These are phyloP conservation scores for Xiphophorus maculatus DNA, from an alignment of 2,113 vertebrate species.

Conservation along the genomic window DNA sequence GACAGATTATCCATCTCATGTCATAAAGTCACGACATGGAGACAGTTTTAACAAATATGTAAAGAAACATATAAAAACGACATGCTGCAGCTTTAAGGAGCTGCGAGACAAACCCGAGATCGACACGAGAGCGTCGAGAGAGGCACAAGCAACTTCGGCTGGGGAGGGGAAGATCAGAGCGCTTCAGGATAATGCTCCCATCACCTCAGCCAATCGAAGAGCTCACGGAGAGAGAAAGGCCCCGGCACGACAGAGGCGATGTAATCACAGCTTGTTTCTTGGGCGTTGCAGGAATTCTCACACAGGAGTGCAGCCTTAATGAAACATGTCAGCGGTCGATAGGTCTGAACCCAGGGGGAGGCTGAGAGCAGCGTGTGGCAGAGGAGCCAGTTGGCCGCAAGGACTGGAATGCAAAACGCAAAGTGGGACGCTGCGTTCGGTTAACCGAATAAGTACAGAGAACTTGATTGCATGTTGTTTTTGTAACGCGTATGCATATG, in stretches of 20 bases:
- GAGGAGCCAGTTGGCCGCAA: conserved; percentile 18
- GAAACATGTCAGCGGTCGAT: conserved; percentile 59
- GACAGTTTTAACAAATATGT: too few relatives aligned
- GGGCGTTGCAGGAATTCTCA: conserved; percentile 31
- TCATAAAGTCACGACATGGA: too few relatives aligned
- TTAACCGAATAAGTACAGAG: not conserved
- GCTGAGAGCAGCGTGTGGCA: conserved; percentile 38
- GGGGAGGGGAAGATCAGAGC: conserved; percentile 27
- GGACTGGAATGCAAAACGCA: not conserved
- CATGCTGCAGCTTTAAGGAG: not conserved
- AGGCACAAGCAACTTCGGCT: conserved; percentile 30
- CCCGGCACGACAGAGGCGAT: conserved; percentile 42
- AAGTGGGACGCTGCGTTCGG: not conserved
- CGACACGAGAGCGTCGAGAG: conserved; percentile 2
- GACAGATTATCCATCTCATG: too few relatives aligned
- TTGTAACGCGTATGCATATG: not conserved
- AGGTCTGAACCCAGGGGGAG: conserved; percentile 8
- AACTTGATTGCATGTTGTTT: not conserved
- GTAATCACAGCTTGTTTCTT: conserved; percentile 60
- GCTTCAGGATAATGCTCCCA: conserved; percentile 45
- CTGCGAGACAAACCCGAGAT: conserved; percentile 8
- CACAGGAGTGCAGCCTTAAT: conserved; percentile 44
- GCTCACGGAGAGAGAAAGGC: conserved; percentile 30
- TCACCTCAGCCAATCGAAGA: conserved; percentile 43
- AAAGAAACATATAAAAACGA: too few relatives aligned